Conservation (phyloP, 2,888 invertebrate species). For the Yponomeuta cagnagella region DNA sequence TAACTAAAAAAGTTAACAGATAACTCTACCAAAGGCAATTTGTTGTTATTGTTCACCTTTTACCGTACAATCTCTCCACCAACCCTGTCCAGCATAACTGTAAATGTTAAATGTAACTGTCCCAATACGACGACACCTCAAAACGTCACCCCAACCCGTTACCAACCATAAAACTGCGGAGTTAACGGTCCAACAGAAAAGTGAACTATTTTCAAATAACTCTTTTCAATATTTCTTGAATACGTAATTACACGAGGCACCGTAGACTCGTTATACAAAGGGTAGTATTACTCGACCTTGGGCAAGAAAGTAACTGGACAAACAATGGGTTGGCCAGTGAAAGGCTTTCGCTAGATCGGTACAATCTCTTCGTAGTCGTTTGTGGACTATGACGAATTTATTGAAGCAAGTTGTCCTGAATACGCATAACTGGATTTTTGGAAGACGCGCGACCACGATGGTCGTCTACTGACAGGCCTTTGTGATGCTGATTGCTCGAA, state of each 20-base stretch:
- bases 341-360: slow-evolving; percentile 36
- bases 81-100: slow-evolving; percentile 22
- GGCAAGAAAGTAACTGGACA: slow-evolving; percentile 51
- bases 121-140: slow-evolving; percentile 35
- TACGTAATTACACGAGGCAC: slow-evolving; percentile 67
- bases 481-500: background rate
- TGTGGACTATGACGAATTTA: slow-evolving; percentile 44
- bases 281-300: slow-evolving; percentile 53
- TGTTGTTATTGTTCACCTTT: background rate
- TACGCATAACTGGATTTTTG: background rate
- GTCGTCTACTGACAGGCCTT: background rate
- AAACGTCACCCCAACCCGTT: slow-evolving; percentile 42
- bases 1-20: too few species aligned
- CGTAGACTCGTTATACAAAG: slow-evolving; percentile 66
- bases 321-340: slow-evolving; percentile 58
- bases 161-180: slow-evolving; percentile 41
- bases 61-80: background rate
- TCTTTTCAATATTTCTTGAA: slow-evolving; percentile 54
- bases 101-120: slow-evolving; percentile 29
- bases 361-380: slow-evolving; percentile 47
- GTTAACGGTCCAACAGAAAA: slow-evolving; percentile 41
- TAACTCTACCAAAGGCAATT: too few species aligned
- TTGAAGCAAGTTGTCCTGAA: slow-evolving; percentile 14
- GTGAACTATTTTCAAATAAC: slow-evolving; percentile 65
- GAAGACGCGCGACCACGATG: background rate